These are phyloP conservation scores for Tricholaema leucomelas DNA, from an alignment of 2,113 vertebrate species.

Conservation along the genomic window DNA sequence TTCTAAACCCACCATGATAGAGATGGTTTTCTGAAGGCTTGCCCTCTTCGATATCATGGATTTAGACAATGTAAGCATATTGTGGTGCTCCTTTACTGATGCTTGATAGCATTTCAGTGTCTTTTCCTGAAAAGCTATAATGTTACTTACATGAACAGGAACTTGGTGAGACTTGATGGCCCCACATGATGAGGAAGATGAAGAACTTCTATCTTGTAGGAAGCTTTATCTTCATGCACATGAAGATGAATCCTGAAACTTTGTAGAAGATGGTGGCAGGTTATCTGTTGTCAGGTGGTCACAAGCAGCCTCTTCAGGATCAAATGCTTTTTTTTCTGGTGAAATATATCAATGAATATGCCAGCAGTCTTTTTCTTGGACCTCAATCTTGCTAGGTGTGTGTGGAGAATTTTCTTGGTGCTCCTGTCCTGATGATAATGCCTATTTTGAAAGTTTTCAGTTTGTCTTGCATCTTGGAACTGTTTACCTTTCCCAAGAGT, in stretches of 20 bases:
- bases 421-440: not conserved
- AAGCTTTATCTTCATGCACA: not conserved
- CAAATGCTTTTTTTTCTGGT: not conserved
- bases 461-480: not conserved
- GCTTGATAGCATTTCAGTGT: not conserved
- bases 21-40: not conserved
- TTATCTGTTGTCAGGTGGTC: not conserved
- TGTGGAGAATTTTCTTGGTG: not conserved
- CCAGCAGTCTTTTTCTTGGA: not conserved
- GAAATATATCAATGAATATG: not conserved
- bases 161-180: not conserved
- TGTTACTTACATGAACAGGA: not conserved
- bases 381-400: not conserved
- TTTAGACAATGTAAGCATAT: not conserved
- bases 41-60: not conserved
- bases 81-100: not conserved
- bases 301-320: not conserved
- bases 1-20: not conserved
- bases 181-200: not conserved
- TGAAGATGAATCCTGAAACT: not conserved
- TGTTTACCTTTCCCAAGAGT: not conserved
- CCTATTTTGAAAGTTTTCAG: not conserved
- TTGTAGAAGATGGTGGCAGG: not conserved
- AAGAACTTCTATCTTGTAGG: not conserved
- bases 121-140: not conserved